Conservation (phyloP, 2,797 vertebrate genomes). For the Moxostoma hubbsi region DNA sequence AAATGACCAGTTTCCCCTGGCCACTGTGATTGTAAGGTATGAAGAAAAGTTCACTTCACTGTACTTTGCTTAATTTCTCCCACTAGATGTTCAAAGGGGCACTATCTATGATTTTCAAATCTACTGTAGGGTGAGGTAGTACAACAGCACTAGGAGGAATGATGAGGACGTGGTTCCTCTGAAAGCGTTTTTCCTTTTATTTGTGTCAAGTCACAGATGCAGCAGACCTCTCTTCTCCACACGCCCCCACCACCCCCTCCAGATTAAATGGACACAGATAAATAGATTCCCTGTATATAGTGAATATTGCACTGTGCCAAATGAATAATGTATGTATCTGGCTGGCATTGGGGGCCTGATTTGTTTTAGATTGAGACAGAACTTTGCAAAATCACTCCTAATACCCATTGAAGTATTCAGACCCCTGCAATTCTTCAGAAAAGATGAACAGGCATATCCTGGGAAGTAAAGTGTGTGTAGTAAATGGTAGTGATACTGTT, state of each 20-base stretch:
- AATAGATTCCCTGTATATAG: constrained; percentile 44
- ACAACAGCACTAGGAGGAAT: constrained; percentile 37
- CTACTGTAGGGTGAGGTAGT: constrained; percentile 39
- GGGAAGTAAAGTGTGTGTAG: background rate
- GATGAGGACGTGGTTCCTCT: constrained; percentile 40
- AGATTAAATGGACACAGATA: constrained; percentile 53
- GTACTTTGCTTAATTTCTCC: constrained; percentile 47
- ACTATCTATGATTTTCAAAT: constrained; percentile 38
- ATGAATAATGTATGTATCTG: constrained; percentile 49
- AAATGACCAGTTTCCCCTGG: constrained; percentile 2
- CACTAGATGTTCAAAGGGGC: constrained; percentile 37
- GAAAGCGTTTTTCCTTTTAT: constrained; percentile 44
- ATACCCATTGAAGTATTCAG: constrained; percentile 15
- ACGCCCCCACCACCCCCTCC: constrained; percentile 16
- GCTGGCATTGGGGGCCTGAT: constrained; percentile 27
- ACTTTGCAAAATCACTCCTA: constrained; percentile 13
- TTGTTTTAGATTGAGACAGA: constrained; percentile 52
- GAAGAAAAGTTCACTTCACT: background rate
- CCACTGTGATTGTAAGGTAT: background rate
- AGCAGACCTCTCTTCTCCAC: constrained; percentile 37
- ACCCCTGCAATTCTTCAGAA: background rate
- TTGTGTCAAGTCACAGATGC: constrained; percentile 49
- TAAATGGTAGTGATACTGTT: background rate
- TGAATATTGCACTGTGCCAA: constrained; percentile 37
- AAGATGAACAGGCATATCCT: background rate